phyloP scores from a whole-genome alignment of 2,113 vertebrate genomes.

The Felis catus region DNA sequence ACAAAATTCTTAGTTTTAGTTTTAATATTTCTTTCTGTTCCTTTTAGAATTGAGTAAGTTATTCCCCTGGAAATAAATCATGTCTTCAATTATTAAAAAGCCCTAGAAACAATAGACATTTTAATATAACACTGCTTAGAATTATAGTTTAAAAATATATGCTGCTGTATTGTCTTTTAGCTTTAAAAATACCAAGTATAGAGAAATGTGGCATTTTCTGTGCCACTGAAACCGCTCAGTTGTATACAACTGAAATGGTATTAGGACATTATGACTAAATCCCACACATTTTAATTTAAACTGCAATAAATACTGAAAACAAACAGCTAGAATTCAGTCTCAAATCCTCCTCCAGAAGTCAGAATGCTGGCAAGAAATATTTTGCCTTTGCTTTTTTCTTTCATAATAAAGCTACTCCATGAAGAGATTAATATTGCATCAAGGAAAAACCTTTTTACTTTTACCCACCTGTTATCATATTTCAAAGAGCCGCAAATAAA shows the following conservation, averaged over 20 bases:
- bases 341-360: slow-evolving; percentile 20
- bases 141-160: slow-evolving; percentile 20
- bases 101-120: slow-evolving; percentile 10
- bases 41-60: neutral
- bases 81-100: slow-evolving; percentile 59
- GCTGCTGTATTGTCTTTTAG: neutral
- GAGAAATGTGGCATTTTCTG: neutral
- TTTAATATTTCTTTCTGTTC: neutral
- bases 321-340: slow-evolving; percentile 43
- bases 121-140: slow-evolving; percentile 6
- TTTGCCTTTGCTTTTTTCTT: neutral
- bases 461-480: neutral
- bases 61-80: slow-evolving; percentile 12
- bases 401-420: neutral
- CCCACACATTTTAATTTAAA: slow-evolving; percentile 45
- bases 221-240: neutral
- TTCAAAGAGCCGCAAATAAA: slow-evolving; percentile 4
- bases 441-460: neutral
- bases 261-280: slow-evolving; percentile 46
- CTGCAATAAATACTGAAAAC: slow-evolving; percentile 29
- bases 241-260: neutral
- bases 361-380: neutral
- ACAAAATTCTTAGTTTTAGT: neutral
- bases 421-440: neutral
- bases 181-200: slow-evolving; percentile 50